A percentile compares a stretch with the other conserved stretches of the same genome.
Evolutionary conservation across 2,888 invertebrate genomes (phyloP).

Genomic region (Macaria liturata): DNA sequence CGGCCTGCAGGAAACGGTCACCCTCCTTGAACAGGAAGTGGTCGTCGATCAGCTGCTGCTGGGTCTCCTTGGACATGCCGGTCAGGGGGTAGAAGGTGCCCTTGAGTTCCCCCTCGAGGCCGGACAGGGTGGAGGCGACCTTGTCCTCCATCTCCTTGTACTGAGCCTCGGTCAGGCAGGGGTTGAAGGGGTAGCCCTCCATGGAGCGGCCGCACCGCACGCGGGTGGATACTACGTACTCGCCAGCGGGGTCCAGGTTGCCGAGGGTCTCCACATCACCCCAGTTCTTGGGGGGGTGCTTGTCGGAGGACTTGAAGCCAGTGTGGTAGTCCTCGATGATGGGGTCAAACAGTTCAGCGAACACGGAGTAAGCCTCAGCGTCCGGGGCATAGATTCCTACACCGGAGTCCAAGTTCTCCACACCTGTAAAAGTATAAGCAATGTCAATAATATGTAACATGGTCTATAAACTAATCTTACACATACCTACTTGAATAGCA

Average conservation of each 20-base stretch:
- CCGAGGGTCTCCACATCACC: slow-evolving; percentile 95
- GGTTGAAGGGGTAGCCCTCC: slow-evolving; percentile 98
- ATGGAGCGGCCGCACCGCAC: slow-evolving; percentile 97
- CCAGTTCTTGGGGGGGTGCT: slow-evolving; percentile 97
- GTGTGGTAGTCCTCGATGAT: slow-evolving; percentile 99
- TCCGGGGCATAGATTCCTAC: slow-evolving; percentile 99
- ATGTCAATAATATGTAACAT: slow-evolving; percentile 12
- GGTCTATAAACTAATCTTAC: too few relatives aligned
- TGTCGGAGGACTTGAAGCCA: slow-evolving; percentile 97
- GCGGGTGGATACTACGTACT: slow-evolving; percentile 97
- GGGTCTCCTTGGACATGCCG: slow-evolving; percentile 97
- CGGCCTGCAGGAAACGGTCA: slow-evolving; percentile 94
- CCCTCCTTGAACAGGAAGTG: slow-evolving; percentile 99
- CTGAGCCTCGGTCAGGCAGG: slow-evolving; percentile 97
- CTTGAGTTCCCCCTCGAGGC: slow-evolving; percentile 94
- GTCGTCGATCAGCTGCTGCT: slow-evolving; percentile 98
- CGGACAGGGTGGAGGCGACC: slow-evolving; percentile 91
- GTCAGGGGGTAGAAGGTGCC: slow-evolving; percentile 97
- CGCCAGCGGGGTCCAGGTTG: slow-evolving; percentile 95
- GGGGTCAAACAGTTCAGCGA: slow-evolving; percentile 97
- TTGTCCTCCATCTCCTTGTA: slow-evolving; percentile 99
- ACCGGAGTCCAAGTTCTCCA: slow-evolving; percentile 98
- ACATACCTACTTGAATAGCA: too few relatives aligned
- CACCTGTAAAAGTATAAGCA: slow-evolving; percentile 81
- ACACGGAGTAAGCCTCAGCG: slow-evolving; percentile 96